Evolutionary conservation across 1,140 invertebrate species (phyloP), one percentile per base, ranked within the genome.

Genomic region (Melipona quadrifasciata): DNA sequence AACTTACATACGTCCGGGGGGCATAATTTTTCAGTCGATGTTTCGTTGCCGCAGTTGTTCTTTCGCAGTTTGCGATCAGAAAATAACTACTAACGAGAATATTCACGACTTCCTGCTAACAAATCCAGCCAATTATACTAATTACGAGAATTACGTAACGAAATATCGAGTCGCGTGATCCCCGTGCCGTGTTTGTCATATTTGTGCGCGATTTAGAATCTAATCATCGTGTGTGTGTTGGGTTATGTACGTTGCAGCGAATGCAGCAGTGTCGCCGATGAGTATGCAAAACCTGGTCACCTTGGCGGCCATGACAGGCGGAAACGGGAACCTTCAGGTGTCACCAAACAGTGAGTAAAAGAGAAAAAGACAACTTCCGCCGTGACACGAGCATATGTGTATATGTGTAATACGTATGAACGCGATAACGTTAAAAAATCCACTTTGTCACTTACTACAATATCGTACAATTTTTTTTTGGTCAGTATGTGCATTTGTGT

Each of bases 251-350:
- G 89, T 93, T 92, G 88, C 91, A 93, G 94, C 95, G 67, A 93
- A 96, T 91, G 95, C 96, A 86, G 94, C 96, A 91, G 93, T 97
- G 91, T 96, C 96, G 88, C 97, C 97, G 39, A 97, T 98, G 95
- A 97, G 97, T 87, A 97, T 98, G 94, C 98, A 98, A 95, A 98
- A 98, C 94, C 94, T 99, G 90, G 98, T 98, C 80, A 98, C 98
- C 51, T 95, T 98, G 87, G 98, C 98, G 57, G 97, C 98, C 19
- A 98, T 98, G 96, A 96, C 97, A 75, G 96, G 95, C 87, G 95
- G 94, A 85, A 95, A 95, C 39, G 79, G 80, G 88, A 94, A 94
- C 84, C 94, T 96, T 87, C 95, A 95, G 90, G 95, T 96, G 82
- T 95, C 95, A 84, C 95, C 95, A 90, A 95, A 95, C 93, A 95